Evolutionary conservation across 1,140 invertebrate species (phyloP).

Genomic region (Apolygus lucorum): DNA sequence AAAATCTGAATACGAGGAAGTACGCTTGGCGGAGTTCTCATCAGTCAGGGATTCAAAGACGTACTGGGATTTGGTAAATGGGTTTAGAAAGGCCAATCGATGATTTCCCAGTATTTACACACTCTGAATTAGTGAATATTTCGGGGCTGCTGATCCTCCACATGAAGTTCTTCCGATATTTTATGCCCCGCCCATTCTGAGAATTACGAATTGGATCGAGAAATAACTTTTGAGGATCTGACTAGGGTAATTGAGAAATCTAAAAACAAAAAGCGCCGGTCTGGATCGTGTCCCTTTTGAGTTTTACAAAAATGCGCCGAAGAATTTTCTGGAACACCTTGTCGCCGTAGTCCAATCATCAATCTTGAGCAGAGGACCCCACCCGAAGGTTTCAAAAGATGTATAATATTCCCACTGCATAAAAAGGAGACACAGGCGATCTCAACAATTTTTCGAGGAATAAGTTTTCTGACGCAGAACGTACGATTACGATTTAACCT

Average conservation of each 20-base stretch:
- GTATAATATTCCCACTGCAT: slow-evolving; percentile 18
- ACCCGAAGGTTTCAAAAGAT: slow-evolving; percentile 9
- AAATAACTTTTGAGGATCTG: neutral
- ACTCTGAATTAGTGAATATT: slow-evolving; percentile 1
- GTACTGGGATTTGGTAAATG: slow-evolving; percentile 13
- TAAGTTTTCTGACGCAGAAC: slow-evolving; percentile 31
- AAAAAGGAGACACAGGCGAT: slow-evolving; percentile 30
- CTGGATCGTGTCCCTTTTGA: slow-evolving; percentile 21
- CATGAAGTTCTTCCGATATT: neutral
- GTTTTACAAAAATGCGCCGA: slow-evolving; percentile 19
- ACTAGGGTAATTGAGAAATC: neutral
- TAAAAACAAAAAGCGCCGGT: slow-evolving; percentile 23
- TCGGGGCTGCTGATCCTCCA: slow-evolving; percentile 4
- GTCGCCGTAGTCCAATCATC: neutral
- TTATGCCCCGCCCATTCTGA: neutral
- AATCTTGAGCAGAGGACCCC: neutral
- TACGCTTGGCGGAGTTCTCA: slow-evolving; percentile 2
- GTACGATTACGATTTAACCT: too few relatives aligned
- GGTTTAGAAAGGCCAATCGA: neutral
- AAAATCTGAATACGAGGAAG: neutral
- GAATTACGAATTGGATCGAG: neutral
- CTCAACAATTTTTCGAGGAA: slow-evolving; percentile 34
- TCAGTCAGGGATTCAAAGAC: slow-evolving; percentile 6
- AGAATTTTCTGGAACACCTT: slow-evolving; percentile 10
- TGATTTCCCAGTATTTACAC: neutral